These are phyloP conservation scores for Troides helena DNA, from an alignment of 2,888 invertebrate genomes.

Conservation along the genomic window DNA sequence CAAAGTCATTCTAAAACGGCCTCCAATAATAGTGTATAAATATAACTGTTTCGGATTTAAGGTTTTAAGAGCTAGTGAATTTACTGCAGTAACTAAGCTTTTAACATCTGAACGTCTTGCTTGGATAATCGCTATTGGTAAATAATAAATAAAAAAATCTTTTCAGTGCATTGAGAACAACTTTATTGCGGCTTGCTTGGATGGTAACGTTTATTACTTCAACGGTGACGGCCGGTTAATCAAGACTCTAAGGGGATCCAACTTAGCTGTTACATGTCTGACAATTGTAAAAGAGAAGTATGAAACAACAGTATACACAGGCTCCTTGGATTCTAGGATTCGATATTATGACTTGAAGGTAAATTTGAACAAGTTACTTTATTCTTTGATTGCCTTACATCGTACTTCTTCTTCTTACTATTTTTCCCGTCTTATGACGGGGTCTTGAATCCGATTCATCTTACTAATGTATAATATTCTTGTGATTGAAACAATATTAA, in stretches of 20 bases:
- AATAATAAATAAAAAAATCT: background rate
- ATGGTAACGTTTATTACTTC: constrained; percentile 83
- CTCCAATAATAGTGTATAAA: too few relatives aligned
- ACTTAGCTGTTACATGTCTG: constrained; percentile 82
- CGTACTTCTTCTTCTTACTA: too few relatives aligned
- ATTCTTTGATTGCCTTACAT: background rate
- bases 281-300: constrained; percentile 72
- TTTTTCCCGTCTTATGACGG: too few relatives aligned
- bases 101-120: background rate
- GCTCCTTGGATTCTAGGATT: constrained; percentile 82
- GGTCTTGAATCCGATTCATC: too few relatives aligned
- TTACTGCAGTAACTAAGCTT: too few relatives aligned
- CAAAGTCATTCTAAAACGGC: too few relatives aligned
- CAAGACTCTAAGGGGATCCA: constrained; percentile 79
- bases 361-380: constrained; percentile 25
- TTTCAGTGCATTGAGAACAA: constrained; percentile 81
- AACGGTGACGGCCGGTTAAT: constrained; percentile 76
- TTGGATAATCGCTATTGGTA: too few relatives aligned
- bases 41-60: too few relatives aligned
- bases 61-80: too few relatives aligned
- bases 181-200: constrained; percentile 82
- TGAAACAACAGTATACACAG: constrained; percentile 80
- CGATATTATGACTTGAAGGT: constrained; percentile 82
- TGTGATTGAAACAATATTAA: too few relatives aligned
- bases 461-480: too few relatives aligned